Base-by-base conservation (phyloP, 1,140 invertebrate species). In the Meloidogyne floridensis region DNA sequence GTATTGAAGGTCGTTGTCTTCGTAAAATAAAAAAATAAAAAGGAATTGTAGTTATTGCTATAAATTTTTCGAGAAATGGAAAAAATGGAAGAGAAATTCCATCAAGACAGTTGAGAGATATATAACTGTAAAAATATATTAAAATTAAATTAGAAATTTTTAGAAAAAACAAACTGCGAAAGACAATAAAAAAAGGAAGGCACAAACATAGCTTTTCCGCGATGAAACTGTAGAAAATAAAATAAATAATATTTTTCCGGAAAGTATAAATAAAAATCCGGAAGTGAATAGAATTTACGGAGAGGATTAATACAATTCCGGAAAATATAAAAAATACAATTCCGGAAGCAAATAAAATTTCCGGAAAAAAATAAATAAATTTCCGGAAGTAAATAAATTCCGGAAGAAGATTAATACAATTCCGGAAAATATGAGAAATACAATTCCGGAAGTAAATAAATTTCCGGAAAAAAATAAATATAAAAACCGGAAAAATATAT, bases 41-140 rank as follows among this genome's bases (percentile, higher is more conserved):
- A 72, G 32, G 90, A 88, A 93, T 84, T 69, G 91, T 92, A 1
- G 91, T 90, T 3, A 92, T 81, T 6, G 92, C 92, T 7, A 91
- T 91, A 87, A 92, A 92, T 74, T 92, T 86, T 84, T 93, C 92
- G 65, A 93, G 82, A 18, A 92, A 91, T 4, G 91, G 91, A 87
- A 92, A 93, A 90, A 93, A 91, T 4, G 92, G 92, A 80, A 93
- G 91, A 80, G 92, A 92, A 90, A 92, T 92, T 54, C 92, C 91
- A 82, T 90, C 90, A 3, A 92, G 84, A 8, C 92, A 92, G 81
- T 87, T 88, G 3, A 92, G 86, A 42, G 90, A 90, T n/a, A 92
- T 84, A 7, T 91, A 89, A 43, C 91, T 88, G 18, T 18, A 43
- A 43, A 79, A 79, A 7, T 6, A 32, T 47, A 70, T 20, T 7